Base-by-base conservation (phyloP, 2,797 vertebrate genomes). In the Simalia tracyae region DNA sequence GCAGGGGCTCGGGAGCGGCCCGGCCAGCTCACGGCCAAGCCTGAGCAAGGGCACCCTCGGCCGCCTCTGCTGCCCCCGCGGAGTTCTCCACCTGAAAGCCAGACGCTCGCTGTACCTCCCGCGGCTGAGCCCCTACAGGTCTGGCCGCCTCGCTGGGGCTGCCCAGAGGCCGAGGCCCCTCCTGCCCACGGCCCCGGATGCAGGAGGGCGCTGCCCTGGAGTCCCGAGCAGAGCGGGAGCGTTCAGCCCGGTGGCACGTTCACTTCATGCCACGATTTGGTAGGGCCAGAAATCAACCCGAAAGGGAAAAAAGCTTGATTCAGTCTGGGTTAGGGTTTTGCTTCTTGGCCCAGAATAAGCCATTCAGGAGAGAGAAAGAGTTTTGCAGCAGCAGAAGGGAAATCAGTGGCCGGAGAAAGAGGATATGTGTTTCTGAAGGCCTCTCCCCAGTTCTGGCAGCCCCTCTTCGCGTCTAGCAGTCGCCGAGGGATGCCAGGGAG, bases 401-500 rank as follows among this genome's bases (percentile, higher is more conserved):
- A 1, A 14, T 2, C 42, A 42, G 63, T 84, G n/a, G 46, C 89
- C 31, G 17, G 63, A 24, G 12, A 22, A 87, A 87, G 91, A 94
- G 85, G 2, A 59, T 90, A 60, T 84, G 91, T 0, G 6, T 87
- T 60, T 92, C 89, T 54, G 81, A 19, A 90, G 91, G 76, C 92
- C 15, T 60, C 1, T 54, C 81, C 89, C 90, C 92, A 6, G 2
- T 3, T 90, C 24, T 90, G 96, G 76, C 86, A 36, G 64, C 0
- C 36, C 84, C 94, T 81, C 7, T 5, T 61, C 17, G 89, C 42
- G 59, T 91, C 92, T 90, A n/a, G 93, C 56, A n/a, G 63, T 54
- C 11, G 89, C 0, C 68, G 3, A 0, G 1, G 89, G 88, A 59
- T 28, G 93, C 59, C 92, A 92, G 4, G 87, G 94, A 86, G 68